These are phyloP conservation scores for Turdus rufiventris DNA, from an alignment of 2,113 vertebrate genomes.

Conservation along the genomic window DNA sequence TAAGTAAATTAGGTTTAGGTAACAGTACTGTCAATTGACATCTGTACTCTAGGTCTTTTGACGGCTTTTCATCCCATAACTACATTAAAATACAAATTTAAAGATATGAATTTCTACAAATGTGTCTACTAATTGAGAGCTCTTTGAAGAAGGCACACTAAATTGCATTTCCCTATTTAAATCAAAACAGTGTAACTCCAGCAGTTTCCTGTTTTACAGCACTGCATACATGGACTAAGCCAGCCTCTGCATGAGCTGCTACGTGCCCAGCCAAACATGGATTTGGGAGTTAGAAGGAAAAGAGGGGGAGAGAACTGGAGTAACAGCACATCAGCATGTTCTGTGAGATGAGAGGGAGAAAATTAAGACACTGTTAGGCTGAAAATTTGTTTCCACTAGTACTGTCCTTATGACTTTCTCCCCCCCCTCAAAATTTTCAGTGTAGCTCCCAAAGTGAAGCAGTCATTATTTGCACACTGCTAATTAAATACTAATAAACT, in stretches of 20 bases:
- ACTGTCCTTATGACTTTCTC: rapidly evolving
- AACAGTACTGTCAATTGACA: not conserved
- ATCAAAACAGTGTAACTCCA: not conserved
- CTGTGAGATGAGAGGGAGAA: not conserved
- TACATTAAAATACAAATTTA: not conserved
- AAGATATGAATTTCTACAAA: not conserved
- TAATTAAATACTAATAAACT: not conserved
- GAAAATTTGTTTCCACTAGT: not conserved
- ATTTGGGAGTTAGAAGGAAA: not conserved
- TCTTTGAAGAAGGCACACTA: not conserved
- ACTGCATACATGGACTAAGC: not conserved
- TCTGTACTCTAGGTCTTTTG: not conserved
- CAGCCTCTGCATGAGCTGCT: not conserved
- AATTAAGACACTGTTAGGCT: not conserved
- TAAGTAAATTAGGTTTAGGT: not conserved
- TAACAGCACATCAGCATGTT: not conserved
- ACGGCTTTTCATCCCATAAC: not conserved
- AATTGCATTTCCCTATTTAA: not conserved
- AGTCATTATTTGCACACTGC: not conserved
- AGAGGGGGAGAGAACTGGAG: not conserved
- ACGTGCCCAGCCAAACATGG: not conserved
- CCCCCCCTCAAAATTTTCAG: not conserved
- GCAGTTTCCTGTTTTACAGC: not conserved
- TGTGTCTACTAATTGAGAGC: not conserved
- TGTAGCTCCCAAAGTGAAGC: not conserved